Evolutionary conservation across 2,113 vertebrate species (phyloP).

Genomic region (Chitala chitala): DNA sequence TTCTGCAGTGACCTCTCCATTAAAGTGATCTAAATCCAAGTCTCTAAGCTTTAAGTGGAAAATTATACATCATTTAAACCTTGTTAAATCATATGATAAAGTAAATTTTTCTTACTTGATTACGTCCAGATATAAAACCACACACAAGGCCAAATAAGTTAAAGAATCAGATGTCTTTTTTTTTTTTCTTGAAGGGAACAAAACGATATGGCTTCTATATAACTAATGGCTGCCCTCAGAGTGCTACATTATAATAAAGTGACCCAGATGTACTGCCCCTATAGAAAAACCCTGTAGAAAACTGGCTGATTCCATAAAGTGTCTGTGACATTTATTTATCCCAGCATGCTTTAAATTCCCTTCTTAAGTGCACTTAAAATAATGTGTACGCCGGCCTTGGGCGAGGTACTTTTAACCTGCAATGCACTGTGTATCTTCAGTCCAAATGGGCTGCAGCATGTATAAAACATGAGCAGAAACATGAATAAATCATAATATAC

Average conservation of each 20-base stretch:
- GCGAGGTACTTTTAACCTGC: conserved; percentile 10
- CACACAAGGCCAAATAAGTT: conserved; percentile 66
- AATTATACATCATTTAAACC: too few relatives aligned
- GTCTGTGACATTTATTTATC: conserved; percentile 5
- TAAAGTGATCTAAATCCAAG: too few relatives aligned
- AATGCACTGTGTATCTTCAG: background rate
- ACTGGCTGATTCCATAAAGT: background rate
- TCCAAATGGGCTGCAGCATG: conserved; percentile 13
- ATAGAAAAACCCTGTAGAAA: background rate
- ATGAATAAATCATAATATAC: conserved; percentile 18
- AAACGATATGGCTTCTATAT: background rate
- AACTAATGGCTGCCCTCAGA: background rate
- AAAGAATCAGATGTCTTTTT: conserved; percentile 46
- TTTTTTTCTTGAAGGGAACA: conserved; percentile 51
- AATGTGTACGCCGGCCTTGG: background rate
- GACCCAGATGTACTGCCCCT: background rate
- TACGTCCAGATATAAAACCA: conserved; percentile 57
- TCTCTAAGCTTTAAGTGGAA: too few relatives aligned
- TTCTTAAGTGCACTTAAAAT: conserved; percentile 14
- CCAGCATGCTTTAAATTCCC: background rate
- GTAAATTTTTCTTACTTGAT: conserved; percentile 20
- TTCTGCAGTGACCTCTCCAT: too few relatives aligned
- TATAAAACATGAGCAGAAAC: conserved; percentile 11
- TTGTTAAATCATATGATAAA: background rate
- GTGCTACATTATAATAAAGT: background rate